Evolutionary conservation across 2,888 invertebrate species (phyloP), one percentile per base, ranked within the genome.

Genomic region (Agrilus cyanescens): DNA sequence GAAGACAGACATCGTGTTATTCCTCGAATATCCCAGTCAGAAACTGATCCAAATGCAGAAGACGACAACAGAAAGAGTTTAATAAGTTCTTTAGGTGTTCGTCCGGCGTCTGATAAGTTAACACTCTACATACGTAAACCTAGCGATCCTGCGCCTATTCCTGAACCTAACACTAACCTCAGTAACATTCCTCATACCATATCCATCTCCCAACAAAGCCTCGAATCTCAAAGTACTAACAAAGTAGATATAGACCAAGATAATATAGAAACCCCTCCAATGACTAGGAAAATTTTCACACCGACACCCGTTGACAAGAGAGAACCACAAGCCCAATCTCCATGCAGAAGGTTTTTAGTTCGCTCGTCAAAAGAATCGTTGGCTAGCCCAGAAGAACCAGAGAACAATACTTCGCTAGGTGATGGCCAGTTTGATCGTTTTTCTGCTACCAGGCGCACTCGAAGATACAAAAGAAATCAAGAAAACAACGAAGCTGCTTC

Each of bases 261-360:
- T 54, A 90, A 90, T 55, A 85, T 90, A 29, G 89, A 90, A 70
- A 90, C 90, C 2, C 89, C 90, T 14, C 89, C 90, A 4, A 85
- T 81, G 0, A 81, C 81, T 13, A 72, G 89, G 43, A 77, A 82
- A 52, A 66, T 76, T 20, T 80, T 81, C 57, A 76, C 74, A 44
- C 75, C 79, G 2, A 75, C 78, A 2, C 74, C 76, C 30, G 77
- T 77, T 34, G 68, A 71, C 16, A 74, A 74, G 54, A 60, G 71
- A 13, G 64, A 67, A 50, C 62, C 65, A 12, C 34, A 55, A n/a
- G 55, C 56, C 36, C 63, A 63, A 50, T 75, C 71, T 53, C 75
- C 75, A 1, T 77, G 77, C 56, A 66, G 73, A 39, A 70, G 75
- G 49, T 70, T 74, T 57, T 68, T 72, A 40, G 57, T 54, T 1